Evolutionary conservation across 2,797 vertebrate species (phyloP).

Genomic region (Argentina silus): DNA sequence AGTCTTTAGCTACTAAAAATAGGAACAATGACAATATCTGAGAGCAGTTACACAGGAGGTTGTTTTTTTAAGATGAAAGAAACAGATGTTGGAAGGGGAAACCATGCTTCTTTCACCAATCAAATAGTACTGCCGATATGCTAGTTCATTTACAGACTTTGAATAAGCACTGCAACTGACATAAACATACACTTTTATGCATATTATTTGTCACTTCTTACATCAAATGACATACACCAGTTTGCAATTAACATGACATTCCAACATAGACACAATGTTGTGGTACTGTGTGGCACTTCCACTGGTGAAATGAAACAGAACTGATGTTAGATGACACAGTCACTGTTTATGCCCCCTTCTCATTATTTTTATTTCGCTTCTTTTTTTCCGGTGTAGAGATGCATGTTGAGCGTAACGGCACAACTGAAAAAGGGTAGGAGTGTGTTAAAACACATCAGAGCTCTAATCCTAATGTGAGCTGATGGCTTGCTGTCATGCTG

Average conservation of each 20-base stretch:
- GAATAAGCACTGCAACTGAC: neutral
- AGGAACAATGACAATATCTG: neutral
- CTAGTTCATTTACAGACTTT: neutral
- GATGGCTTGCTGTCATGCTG: constrained; percentile 74
- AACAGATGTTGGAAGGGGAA: neutral
- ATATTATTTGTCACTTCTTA: too few relatives aligned
- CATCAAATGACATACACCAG: too few relatives aligned
- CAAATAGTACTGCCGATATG: neutral
- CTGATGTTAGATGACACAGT: too few relatives aligned
- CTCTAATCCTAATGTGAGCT: constrained; percentile 76
- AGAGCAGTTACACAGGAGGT: neutral
- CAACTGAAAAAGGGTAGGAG: constrained; percentile 62
- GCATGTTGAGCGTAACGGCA: constrained; percentile 56
- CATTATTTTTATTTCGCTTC: constrained; percentile 30
- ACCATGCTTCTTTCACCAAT: neutral
- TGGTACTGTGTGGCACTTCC: too few relatives aligned
- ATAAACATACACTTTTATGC: too few relatives aligned
- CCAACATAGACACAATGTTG: too few relatives aligned
- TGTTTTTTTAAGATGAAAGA: neutral
- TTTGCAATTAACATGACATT: too few relatives aligned
- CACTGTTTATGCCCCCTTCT: neutral
- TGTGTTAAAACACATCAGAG: constrained; percentile 73
- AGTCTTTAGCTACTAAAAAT: neutral
- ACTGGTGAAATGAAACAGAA: too few relatives aligned
- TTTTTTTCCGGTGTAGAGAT: constrained; percentile 41